Conservation (phyloP, 2,797 vertebrate species). For the Falco naumanni region DNA sequence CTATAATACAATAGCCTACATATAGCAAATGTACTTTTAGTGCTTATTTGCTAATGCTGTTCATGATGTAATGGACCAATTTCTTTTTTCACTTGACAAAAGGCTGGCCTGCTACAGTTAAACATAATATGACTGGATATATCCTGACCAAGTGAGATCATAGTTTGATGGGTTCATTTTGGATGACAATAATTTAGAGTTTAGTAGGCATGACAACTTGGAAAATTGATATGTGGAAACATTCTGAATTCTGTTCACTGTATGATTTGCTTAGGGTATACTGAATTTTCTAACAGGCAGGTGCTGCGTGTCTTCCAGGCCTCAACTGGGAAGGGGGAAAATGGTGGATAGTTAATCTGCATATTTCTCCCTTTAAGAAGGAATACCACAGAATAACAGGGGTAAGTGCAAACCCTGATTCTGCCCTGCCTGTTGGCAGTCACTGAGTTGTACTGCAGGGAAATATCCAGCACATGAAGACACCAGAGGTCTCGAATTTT, state of each 20-base stretch:
- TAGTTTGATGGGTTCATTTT: background rate
- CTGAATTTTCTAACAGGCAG: background rate
- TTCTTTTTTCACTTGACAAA: background rate
- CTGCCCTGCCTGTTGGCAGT: background rate
- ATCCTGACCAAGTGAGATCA: background rate
- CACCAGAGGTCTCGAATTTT: background rate
- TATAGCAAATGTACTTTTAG: background rate
- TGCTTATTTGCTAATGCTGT: background rate
- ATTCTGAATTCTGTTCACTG: background rate
- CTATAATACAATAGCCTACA: accelerated
- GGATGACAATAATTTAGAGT: background rate
- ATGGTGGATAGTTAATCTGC: background rate
- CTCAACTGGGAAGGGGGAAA: background rate
- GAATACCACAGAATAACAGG: background rate
- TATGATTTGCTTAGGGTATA: background rate
- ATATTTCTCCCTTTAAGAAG: background rate
- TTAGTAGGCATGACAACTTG: background rate
- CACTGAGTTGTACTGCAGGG: background rate
- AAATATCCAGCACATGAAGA: background rate
- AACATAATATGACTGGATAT: background rate
- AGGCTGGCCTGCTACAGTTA: background rate
- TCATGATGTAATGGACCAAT: background rate
- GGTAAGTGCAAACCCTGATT: background rate
- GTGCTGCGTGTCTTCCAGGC: background rate
- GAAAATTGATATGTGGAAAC: background rate